Base-by-base conservation (phyloP, 2,797 vertebrate genomes). In the Sarcoramphus papa region DNA sequence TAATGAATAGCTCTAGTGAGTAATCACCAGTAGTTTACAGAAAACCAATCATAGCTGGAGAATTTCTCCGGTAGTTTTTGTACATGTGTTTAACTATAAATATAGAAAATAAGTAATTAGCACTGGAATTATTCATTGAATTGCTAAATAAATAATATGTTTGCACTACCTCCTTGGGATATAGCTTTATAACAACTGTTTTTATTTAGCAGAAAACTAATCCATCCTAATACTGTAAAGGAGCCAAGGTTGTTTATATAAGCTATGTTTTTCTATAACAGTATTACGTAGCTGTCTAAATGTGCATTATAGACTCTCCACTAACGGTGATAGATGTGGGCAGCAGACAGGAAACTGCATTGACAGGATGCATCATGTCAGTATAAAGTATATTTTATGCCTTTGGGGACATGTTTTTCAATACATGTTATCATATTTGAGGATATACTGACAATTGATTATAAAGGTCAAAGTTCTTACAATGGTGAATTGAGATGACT, bases 101-200 rank as follows among this genome's bases (percentile, higher is more conserved):
- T 88, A 72, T 5, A 87, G 78, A 87, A 93, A 90, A 85, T 77
- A 84, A 84, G 63, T 88, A 96, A 93, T 95, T 92, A 95, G 85
- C 45, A 31, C 40, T 77, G 77, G 63, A 94, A 89, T 95, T 89
- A 87, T 82, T 95, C 40, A 91, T 70, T 85, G 51, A 60, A 60
- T 85, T 82, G 22, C 48, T 86, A 63, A 87, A 85, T 95, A 95
- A 93, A 91, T 85, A 91, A 65, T 81, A 81, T 20, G 37, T 91
- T 87, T 92, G 23, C 60, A 41, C 90, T 90, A 41, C 40, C 15
- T 93, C 24, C 77, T 95, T 83, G 77, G 51, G 80, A 57, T 84
- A 45, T 21, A 88, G 63, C 63, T 94, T 95, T 86, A 67, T 59
- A 88, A 48, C 33, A 77, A 57, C 57, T 83, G 2, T 56, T 96